Percentiles rank a stretch among this genome's conserved stretches.
Conservation (phyloP, 2,797 vertebrate genomes). For the Galaxias olidus region DNA sequence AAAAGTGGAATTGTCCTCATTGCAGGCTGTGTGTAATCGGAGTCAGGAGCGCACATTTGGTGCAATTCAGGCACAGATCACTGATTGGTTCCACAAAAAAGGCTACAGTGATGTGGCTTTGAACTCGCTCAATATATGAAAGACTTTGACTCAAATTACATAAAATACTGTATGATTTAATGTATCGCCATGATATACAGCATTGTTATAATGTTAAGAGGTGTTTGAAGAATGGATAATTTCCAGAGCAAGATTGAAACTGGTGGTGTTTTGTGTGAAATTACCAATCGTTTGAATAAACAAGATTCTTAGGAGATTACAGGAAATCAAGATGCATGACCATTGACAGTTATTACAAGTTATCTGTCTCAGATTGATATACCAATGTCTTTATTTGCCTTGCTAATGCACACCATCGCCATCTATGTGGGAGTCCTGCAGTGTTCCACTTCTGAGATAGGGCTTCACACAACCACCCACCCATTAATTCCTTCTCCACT, state of each 20-base stretch:
- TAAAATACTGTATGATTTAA: no score
- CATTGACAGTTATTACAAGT: slow-evolving; percentile 3
- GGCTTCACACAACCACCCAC: not conserved
- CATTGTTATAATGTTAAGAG: no score
- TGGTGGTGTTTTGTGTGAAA: not conserved
- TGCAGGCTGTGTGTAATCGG: not conserved
- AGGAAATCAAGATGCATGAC: not conserved
- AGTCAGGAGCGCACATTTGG: not conserved
- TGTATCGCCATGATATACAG: no score
- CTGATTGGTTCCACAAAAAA: not conserved
- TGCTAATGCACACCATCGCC: slow-evolving; percentile 7
- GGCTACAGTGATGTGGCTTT: not conserved
- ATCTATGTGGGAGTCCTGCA: slow-evolving; percentile 11
- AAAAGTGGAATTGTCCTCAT: slow-evolving; percentile 2
- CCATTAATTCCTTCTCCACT: not conserved
- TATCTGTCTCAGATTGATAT: slow-evolving; percentile 5
- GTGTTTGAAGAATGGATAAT: no score
- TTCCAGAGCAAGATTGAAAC: not conserved
- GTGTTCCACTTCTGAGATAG: slow-evolving; percentile 14
- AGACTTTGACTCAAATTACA: no score
- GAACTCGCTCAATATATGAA: no score
- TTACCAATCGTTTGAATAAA: not conserved
- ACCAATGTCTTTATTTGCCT: slow-evolving; percentile 13
- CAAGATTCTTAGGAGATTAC: not conserved
- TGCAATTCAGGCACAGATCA: not conserved